Evolutionary conservation across 1,140 invertebrate species (phyloP).

Genomic region (Stegodyphus mimosarum): DNA sequence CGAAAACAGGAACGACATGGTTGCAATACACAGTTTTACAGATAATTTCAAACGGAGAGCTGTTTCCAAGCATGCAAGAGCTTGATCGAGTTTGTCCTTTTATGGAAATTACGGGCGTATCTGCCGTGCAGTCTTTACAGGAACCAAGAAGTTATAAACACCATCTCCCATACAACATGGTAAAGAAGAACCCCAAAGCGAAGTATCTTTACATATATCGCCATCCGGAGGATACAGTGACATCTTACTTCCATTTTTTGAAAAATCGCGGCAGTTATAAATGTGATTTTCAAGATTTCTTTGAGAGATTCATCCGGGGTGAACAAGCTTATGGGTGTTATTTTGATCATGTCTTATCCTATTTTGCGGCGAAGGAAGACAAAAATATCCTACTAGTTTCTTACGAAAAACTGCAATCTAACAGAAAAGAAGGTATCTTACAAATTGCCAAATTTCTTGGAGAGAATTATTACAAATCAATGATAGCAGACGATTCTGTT

Average conservation of each 20-base stretch:
- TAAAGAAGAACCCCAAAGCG: slow-evolving; percentile 71
- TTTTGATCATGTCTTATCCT: slow-evolving; percentile 65
- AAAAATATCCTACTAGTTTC: slow-evolving; percentile 63
- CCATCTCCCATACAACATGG: slow-evolving; percentile 80
- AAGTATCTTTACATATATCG: slow-evolving; percentile 70
- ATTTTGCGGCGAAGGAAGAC: slow-evolving; percentile 60
- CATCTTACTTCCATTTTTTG: slow-evolving; percentile 54
- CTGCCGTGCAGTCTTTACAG: not conserved
- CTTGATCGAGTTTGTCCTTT: slow-evolving; percentile 12
- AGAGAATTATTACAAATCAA: slow-evolving; percentile 36
- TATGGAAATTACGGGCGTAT: slow-evolving; percentile 41
- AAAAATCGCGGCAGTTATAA: not conserved
- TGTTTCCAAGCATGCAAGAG: slow-evolving; percentile 32
- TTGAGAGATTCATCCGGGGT: slow-evolving; percentile 49
- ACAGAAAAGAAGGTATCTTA: slow-evolving; percentile 12
- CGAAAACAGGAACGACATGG: slow-evolving; percentile 64
- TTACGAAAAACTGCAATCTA: slow-evolving; percentile 63
- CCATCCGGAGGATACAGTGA: slow-evolving; percentile 49
- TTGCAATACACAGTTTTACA: slow-evolving; percentile 57
- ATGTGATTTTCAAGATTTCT: slow-evolving; percentile 45
- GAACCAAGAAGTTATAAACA: slow-evolving; percentile 71
- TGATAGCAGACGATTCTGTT: not conserved
- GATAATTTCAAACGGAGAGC: slow-evolving; percentile 30
- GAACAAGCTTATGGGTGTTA: slow-evolving; percentile 45
- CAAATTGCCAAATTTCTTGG: slow-evolving; percentile 4